Percentiles rank a stretch among this genome's conserved stretches.
Evolutionary conservation across 2,888 invertebrate species (phyloP).

Genomic region (Acleris laterana): DNA sequence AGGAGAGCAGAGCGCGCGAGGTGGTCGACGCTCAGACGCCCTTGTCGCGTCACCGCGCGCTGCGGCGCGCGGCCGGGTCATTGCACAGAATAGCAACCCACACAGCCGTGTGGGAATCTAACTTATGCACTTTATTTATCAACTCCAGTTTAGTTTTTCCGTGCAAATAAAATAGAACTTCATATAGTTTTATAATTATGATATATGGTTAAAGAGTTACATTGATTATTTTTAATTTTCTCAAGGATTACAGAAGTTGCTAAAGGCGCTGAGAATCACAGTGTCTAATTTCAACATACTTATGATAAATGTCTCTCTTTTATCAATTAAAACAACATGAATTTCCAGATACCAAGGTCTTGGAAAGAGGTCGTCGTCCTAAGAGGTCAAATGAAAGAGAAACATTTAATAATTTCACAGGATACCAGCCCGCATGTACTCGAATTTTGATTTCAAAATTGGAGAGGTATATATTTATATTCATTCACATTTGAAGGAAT

Average conservation of each 20-base stretch:
- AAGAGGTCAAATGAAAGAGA: conserved; percentile 37
- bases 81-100: conserved; percentile 52
- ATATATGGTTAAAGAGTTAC: too few relatives aligned
- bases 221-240: too few relatives aligned
- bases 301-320: conserved; percentile 16
- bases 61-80: conserved; percentile 47
- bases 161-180: conserved; percentile 11
- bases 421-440: conserved; percentile 26
- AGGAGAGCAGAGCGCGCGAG: conserved; percentile 62
- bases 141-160: conserved; percentile 15
- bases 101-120: conserved; percentile 34
- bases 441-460: conserved; percentile 14
- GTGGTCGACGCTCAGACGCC: conserved; percentile 57
- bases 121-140: conserved; percentile 30
- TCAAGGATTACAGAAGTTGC: too few relatives aligned
- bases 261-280: too few relatives aligned
- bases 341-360: conserved; percentile 35
- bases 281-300: not conserved
- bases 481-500: not conserved
- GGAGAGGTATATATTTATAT: not conserved
- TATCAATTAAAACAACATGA: conserved; percentile 23
- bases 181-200: not conserved
- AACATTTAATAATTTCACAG: conserved; percentile 36
- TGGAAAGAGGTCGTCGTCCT: conserved; percentile 29
- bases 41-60: conserved; percentile 54